Evolutionary conservation across 2,797 vertebrate species (phyloP), one percentile per base, ranked within the genome.

Genomic region (Ciconia nigra): DNA sequence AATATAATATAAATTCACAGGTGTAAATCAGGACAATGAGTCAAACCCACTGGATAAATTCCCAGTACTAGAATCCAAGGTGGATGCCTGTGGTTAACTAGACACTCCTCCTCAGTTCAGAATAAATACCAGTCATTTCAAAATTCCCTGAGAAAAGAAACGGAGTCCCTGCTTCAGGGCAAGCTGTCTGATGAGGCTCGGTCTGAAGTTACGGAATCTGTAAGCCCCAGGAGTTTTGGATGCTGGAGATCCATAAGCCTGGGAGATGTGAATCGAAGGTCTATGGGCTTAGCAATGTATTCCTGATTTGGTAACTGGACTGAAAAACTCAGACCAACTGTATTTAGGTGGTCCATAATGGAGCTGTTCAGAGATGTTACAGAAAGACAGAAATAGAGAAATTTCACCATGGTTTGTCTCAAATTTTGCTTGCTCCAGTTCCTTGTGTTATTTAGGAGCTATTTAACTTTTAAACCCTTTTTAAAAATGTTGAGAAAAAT

Each of bases 1-100:
- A 91, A 86, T 79, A 81, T 54, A 83, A 91, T 95, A 82, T 82
- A 92, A 92, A 87, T 89, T 70, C 90, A 69, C 67, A 77, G 41
- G 78, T 90, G 67, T 90, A 93, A 94, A 83, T 93, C 77, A 90
- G 90, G 67, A 77, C 57, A 93, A 62, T 94, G 91, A 96, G 76
- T 80, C 86, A 87, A 90, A 58, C 17, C 7, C 52, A 79, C 13
- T 92, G 78, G 59, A 95, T 67, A 82, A 94, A 87, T 84, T 94
- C 63, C 83, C 81, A 74, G 74, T 70, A 65, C 81, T 91, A 57
- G 66, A 87, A 92, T 94, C 78, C 90, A 92, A 70, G 47, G 31
- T 74, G 51, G 47, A 96, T 97, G 83, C 86, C 81, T 97, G 94
- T 90, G 90, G 93, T 94, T 84, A 81, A 51, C 52, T 63, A 87